Conservation (phyloP, 2,888 invertebrate species). For the Apomyelois bistriatella region DNA sequence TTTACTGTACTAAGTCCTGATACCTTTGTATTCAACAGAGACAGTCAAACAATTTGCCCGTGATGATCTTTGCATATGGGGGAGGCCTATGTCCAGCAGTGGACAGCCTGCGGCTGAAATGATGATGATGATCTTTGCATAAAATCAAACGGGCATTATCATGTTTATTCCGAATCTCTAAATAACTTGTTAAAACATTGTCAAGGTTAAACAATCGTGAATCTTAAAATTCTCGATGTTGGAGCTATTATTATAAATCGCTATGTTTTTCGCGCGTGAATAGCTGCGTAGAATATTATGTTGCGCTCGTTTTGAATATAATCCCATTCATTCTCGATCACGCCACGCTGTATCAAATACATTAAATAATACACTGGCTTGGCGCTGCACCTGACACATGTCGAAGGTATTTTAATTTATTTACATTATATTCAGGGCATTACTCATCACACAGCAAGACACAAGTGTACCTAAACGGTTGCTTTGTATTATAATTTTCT, state of each 20-base stretch:
- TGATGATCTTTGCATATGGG: too few relatives aligned
- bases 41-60: too few relatives aligned
- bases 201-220: not conserved
- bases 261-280: not conserved
- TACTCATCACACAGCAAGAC: constrained; percentile 3
- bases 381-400: constrained; percentile 16
- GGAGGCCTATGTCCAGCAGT: too few relatives aligned
- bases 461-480: not conserved
- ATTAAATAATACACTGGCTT: not conserved
- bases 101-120: too few relatives aligned
- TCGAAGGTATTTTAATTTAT: constrained; percentile 17
- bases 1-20: too few relatives aligned
- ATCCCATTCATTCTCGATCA: not conserved
- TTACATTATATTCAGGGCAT: constrained; percentile 12
- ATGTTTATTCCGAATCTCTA: not conserved
- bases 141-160: not conserved
- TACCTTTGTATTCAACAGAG: too few relatives aligned
- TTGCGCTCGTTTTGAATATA: not conserved
- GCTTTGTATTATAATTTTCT: not conserved
- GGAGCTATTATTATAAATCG: too few relatives aligned
- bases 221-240: not conserved
- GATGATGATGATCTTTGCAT: too few relatives aligned
- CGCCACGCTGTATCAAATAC: not conserved
- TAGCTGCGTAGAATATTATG: not conserved
- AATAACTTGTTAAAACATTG: not conserved